Conservation (phyloP, 2,888 invertebrate species). For the Halictus quadricinctus region DNA sequence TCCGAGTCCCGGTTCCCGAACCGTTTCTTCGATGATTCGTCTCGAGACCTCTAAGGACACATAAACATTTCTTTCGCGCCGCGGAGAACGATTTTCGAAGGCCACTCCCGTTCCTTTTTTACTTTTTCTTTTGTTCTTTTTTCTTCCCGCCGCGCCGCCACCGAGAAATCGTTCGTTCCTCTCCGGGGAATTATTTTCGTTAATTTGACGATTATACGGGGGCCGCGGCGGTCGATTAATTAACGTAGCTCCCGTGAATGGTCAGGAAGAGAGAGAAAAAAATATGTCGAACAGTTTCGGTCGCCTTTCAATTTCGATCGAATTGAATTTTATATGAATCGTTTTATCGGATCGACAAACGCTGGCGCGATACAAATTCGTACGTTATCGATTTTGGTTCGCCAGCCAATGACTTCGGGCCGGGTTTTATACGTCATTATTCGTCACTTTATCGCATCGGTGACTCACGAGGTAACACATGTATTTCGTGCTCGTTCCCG, state of each 20-base stretch:
- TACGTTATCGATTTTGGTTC: background rate
- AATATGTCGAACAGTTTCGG: background rate
- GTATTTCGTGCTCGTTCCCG: background rate
- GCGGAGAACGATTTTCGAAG: slow-evolving; percentile 6
- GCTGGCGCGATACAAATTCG: background rate
- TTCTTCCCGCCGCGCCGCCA: background rate
- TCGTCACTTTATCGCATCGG: background rate
- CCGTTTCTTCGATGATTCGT: slow-evolving; percentile 58
- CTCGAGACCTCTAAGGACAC: slow-evolving; percentile 53
- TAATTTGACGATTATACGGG: slow-evolving; percentile 9
- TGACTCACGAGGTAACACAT: background rate
- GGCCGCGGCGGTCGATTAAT: background rate
- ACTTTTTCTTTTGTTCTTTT: background rate
- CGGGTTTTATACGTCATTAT: background rate
- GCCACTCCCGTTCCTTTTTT: background rate
- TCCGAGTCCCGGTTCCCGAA: slow-evolving; percentile 26
- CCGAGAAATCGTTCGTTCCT: slow-evolving; percentile 29
- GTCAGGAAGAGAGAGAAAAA: too few relatives aligned
- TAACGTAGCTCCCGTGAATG: background rate
- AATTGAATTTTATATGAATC: background rate
- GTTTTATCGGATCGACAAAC: background rate
- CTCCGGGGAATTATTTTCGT: slow-evolving; percentile 4
- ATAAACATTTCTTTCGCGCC: slow-evolving; percentile 48
- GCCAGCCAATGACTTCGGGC: background rate
- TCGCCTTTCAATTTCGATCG: background rate